Percentiles rank a stretch among this genome's conserved stretches.
Evolutionary conservation across 2,888 invertebrate genomes (phyloP).

Genomic region (Apoderus coryli): DNA sequence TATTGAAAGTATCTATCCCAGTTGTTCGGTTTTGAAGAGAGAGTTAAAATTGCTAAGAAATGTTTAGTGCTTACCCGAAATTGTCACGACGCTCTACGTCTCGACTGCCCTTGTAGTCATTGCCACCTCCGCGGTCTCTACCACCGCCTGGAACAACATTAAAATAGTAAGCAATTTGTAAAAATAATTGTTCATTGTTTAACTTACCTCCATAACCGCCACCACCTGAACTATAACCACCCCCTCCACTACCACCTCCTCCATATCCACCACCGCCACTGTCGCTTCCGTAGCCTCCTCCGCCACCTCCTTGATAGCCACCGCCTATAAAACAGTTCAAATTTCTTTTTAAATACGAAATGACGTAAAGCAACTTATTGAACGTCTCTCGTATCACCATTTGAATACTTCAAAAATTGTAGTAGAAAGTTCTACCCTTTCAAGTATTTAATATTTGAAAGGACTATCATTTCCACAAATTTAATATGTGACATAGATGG

Average conservation of each 20-base stretch:
- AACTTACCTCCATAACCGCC: conserved; percentile 23
- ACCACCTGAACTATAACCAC: conserved; percentile 31
- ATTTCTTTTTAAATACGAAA: conserved; percentile 1
- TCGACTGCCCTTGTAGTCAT: conserved; percentile 33
- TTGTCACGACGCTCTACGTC: conserved; percentile 40
- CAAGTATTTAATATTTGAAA: conserved; percentile 24
- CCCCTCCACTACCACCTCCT: conserved; percentile 24
- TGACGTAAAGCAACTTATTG: too few relatives aligned
- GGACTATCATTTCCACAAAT: conserved; percentile 29
- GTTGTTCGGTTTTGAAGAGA: too few relatives aligned
- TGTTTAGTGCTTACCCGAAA: conserved; percentile 51
- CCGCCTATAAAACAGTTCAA: conserved; percentile 8
- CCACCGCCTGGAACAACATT: conserved; percentile 27
- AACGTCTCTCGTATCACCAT: too few relatives aligned
- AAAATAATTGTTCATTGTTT: too few relatives aligned
- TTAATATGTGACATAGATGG: conserved; percentile 29
- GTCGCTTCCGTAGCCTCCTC: conserved; percentile 19
- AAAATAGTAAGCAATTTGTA: too few relatives aligned
- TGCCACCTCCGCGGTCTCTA: conserved; percentile 30
- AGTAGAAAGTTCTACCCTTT: conserved; percentile 28
- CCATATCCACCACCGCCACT: conserved; percentile 15
- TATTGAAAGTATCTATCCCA: too few relatives aligned
- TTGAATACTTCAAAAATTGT: too few relatives aligned
- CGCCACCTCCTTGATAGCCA: conserved; percentile 16
- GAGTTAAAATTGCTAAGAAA: too few relatives aligned